Evolutionary conservation across 2,797 vertebrate genomes (phyloP), one percentile per base, ranked within the genome.

Genomic region (Acanthis flammea): DNA sequence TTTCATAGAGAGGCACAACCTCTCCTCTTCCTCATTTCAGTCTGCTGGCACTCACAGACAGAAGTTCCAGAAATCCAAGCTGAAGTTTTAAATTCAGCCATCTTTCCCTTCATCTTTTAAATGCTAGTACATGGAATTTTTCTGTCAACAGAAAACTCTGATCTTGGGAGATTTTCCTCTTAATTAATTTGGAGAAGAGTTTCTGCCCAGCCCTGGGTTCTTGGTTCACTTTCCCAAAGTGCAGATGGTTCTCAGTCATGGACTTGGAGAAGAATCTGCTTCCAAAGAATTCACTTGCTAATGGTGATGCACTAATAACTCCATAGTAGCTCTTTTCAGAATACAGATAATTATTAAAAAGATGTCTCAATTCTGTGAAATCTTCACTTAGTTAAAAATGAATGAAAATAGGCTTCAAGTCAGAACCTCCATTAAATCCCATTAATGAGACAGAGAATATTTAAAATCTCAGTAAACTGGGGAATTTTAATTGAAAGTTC

Each of bases 181-280:
- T 31, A 12, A 28, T 83, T 53, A 80, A 47, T 92, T 45, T 61
- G 53, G 81, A 81, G 77, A 23, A 63, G 51, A 24, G 33, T 71
- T 77, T 61, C 53, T 93, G 9, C 68, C 27, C 14, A 6, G 50
- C 30, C 16, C 31, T 75, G 82, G 23, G 15, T 74, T 91, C 75
- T 79, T 53, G 80, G 14, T 76, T 92, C 60, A 7, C 45, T 51
- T 66, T 68, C 44, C 63, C 55, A 35, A 10, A 1, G 2, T 25
- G 73, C 73, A 80, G 24, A n/a, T 14, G 4, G 24, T 67, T 94
- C 86, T 71, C 35, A 78, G 9, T 51, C 42, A 44, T 8, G 54
- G 33, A 28, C 50, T 85, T 95, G 80, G 51, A 79, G 79, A 60
- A 91, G 62, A 35, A 33, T 58, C 66, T 93, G 33, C 65, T 94